Percentiles rank a stretch among this genome's conserved stretches.
These are phyloP conservation scores for Puntigrus tetrazona DNA, from an alignment of 2,113 vertebrate species.

Conservation along the genomic window DNA sequence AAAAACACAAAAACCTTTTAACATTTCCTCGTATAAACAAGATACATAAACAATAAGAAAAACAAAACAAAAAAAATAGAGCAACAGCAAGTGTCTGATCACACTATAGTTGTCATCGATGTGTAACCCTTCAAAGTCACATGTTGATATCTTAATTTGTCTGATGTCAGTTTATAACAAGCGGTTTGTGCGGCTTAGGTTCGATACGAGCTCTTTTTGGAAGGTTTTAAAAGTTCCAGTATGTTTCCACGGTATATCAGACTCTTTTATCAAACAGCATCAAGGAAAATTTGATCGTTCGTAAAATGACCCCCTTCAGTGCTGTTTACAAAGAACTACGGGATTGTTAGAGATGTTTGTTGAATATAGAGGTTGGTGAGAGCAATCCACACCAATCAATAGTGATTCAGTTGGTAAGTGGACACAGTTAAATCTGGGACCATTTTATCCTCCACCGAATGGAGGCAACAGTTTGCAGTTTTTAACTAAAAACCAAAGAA, in stretches of 20 bases:
- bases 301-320: background rate
- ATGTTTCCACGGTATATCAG: conserved; percentile 14
- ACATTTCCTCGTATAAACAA: no score
- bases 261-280: background rate
- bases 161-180: background rate
- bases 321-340: background rate
- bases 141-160: no score
- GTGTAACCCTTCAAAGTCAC: no score
- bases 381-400: conserved; percentile 14
- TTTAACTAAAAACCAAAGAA: background rate
- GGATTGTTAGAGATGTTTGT: conserved; percentile 5
- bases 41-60: no score
- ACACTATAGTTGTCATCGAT: no score
- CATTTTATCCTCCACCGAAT: background rate
- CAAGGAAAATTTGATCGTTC: background rate
- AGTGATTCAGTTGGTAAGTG: conserved; percentile 9
- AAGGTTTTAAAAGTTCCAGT: background rate
- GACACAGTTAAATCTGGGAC: background rate
- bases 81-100: no score
- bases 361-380: background rate
- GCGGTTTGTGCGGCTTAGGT: background rate
- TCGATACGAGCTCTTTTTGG: background rate
- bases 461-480: background rate
- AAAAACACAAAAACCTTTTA: no score
- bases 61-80: no score